phyloP scores from a whole-genome alignment of 2,113 vertebrate genomes.

The Hucho hucho region DNA sequence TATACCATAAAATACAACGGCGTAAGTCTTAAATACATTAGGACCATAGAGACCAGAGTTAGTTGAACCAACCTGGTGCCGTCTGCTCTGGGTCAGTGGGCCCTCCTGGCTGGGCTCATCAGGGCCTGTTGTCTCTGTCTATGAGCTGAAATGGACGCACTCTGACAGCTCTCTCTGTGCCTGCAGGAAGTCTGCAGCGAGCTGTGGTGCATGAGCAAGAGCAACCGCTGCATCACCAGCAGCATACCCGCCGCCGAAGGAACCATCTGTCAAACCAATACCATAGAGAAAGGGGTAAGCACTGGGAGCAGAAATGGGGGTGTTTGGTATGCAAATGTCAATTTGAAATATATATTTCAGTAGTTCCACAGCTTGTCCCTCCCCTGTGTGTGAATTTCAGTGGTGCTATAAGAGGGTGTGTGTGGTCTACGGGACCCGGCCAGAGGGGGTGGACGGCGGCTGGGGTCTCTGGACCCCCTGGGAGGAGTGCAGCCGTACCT shows the following conservation, averaged over 20 bases:
- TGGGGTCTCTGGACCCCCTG: slow-evolving; percentile 93
- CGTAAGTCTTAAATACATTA: slow-evolving; percentile 42
- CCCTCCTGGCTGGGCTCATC: background rate
- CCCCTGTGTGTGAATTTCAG: slow-evolving; percentile 60
- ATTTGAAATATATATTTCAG: background rate
- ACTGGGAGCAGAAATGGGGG: slow-evolving; percentile 7
- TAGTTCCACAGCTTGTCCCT: background rate
- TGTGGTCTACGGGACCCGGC: slow-evolving; percentile 90
- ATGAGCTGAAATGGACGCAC: slow-evolving; percentile 1
- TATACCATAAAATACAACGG: slow-evolving; percentile 46
- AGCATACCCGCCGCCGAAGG: slow-evolving; percentile 98
- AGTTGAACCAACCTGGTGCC: slow-evolving; percentile 22
- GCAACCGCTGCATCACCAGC: slow-evolving; percentile 97
- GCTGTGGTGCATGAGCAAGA: slow-evolving; percentile 98
- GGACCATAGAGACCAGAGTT: slow-evolving; percentile 16
- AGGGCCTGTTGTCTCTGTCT: background rate
- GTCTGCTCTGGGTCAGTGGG: background rate
- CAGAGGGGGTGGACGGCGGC: slow-evolving; percentile 90
- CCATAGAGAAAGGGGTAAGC: slow-evolving; percentile 93
- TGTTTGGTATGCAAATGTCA: background rate
- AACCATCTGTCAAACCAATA: slow-evolving; percentile 97
- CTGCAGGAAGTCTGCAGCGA: slow-evolving; percentile 96
- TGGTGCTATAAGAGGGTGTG: slow-evolving; percentile 98
- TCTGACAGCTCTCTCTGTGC: slow-evolving; percentile 25
- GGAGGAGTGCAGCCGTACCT: slow-evolving; percentile 97